Evolutionary conservation across 2,888 invertebrate genomes (phyloP).

Genomic region (Maniola hyperantus): DNA sequence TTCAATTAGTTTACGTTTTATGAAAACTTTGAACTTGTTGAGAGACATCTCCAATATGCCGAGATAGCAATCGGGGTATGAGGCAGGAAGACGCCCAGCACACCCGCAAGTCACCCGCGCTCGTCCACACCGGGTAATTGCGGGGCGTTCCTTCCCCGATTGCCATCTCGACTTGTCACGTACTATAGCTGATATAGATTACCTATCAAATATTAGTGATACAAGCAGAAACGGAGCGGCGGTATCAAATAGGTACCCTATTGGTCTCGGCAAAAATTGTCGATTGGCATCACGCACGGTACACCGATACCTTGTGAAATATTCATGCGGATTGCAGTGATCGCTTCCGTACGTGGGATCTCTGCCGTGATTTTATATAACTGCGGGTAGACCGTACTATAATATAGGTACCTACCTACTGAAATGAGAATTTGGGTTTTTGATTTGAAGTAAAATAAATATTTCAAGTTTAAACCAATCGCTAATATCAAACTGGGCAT

Average conservation of each 20-base stretch:
- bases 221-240: neutral
- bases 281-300: slow-evolving; percentile 19
- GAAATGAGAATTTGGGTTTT: neutral
- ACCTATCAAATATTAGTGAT: no score
- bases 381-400: slow-evolving; percentile 6
- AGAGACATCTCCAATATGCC: no score
- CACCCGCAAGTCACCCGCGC: no score
- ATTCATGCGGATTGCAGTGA: slow-evolving; percentile 55
- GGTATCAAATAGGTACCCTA: slow-evolving; percentile 1
- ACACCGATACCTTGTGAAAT: slow-evolving; percentile 24
- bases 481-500: neutral
- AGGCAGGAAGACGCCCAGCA: no score
- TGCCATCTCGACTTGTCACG: no score
- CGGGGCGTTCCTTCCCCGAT: no score
- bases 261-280: slow-evolving; percentile 33
- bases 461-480: neutral
- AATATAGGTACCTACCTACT: neutral
- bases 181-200: no score
- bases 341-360: slow-evolving; percentile 50
- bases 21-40: no score
- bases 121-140: no score
- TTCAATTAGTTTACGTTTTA: no score
- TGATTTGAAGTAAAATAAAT: no score
- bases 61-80: no score
- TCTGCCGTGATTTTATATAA: slow-evolving; percentile 30